Base-by-base conservation (phyloP, 2,797 vertebrate species). In the Xiphophorus birchmanni region DNA sequence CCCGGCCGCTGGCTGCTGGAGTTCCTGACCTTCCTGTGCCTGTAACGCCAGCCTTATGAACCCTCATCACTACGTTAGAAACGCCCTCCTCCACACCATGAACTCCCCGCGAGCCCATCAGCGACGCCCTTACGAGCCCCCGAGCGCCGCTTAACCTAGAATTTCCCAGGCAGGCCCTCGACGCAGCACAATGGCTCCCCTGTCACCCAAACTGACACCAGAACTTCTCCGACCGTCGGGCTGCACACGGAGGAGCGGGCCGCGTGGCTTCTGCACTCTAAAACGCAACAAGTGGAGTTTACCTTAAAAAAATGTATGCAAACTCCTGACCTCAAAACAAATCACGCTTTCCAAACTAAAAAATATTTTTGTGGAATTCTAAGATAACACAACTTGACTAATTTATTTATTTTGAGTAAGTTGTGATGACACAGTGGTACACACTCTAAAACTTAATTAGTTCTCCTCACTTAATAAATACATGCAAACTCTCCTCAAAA, bases 71-170 rank as follows among this genome's bases (percentile, higher is more conserved):
- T 85, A 71, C 89, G 76, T 88, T 73, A 90, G 78, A 1, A 60
- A 88, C 79, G 73, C 78, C 77, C 84, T 73, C 74, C 84, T 60
- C 83, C 84, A 87, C 52, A 2, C 78, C 18, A 26, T 88, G 89
- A 94, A 90, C 93, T 93, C 93, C 93, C 92, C 5, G 8, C 9
- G 87, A 90, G 91, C 88, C 91, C 87, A 86, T 91, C 88, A 86
- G 79, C 73, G 90, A 78, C 78, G 5, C 69, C 67, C 80, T 92
- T 87, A 93, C 74, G 78, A 91, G 90, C 81, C 92, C 91, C 91
- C n/a, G 71, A 73, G 85, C 45, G 73, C 86, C 50, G 75, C 75
- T 92, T 90, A 91, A 93, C 88, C 86, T 35, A 21, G 77, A 32
- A 54, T 85, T 90, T 94, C 91, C 88, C 92, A 92, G 84, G 88